Base-by-base conservation (phyloP, 1,140 invertebrate genomes). In the Drosophila parvula region DNA sequence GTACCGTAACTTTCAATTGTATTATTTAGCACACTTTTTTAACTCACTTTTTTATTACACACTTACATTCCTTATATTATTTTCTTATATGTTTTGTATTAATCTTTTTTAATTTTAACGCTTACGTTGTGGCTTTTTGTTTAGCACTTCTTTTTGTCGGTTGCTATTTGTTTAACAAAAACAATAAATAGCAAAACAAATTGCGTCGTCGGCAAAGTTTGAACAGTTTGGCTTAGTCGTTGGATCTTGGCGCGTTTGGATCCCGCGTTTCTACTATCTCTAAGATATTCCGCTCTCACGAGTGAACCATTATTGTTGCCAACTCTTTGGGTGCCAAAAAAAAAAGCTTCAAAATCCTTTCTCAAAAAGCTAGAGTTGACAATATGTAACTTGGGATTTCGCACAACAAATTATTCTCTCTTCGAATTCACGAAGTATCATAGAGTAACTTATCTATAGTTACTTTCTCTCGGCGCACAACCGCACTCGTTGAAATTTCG, bases 101-200 rank as follows among this genome's bases (percentile, higher is more conserved):
- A 11, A 1, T n/a, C 6, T 53, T 44, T 22, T 59, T 11, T 53
- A 34, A 30, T 45, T 32, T 34, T 40, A 69, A 32, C 60, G 79
- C 83, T 88, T 88, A 89, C 82, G 64, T 77, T 78, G 78, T 77
- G n/a, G 28, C 43, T 50, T 45, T 65, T 56, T 53, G 18, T 50
- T 76, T 41, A 59, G 30, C 63, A 57, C 55, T 62, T 45, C 22
- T 45, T 53, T 40, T 38, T 36, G 38, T 36, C 12, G 4, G 7
- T 28, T 18, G 50, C 45, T 32, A 5, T 51, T 0, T 22, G 36
- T 60, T 18, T 36, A 14, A 28, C 6, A 53, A 9, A 57, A 55
- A 43, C 45, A 44, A 53, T 16, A 38, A 53, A 44, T 45, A 55
- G 18, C 32, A 22, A 53, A 36, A 22, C 32, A 40, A 63, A 83